phyloP scores from a whole-genome alignment of 2,797 vertebrate genomes.

The Bryconaethiops microstoma region DNA sequence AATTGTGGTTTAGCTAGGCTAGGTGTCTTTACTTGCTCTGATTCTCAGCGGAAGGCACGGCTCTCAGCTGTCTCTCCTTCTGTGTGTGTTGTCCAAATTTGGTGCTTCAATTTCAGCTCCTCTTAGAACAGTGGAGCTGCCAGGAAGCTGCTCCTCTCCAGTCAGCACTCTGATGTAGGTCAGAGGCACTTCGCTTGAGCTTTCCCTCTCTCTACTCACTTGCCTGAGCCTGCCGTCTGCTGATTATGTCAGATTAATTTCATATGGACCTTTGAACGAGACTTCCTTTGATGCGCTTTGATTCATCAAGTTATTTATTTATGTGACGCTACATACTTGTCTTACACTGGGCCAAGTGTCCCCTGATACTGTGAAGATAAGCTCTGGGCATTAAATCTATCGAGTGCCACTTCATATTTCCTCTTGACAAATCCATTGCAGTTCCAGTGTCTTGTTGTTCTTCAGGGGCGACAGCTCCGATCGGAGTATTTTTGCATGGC shows the following conservation, averaged over 20 bases:
- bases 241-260: constrained; percentile 78
- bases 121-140: constrained; percentile 28
- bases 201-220: constrained; percentile 23
- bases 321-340: constrained; percentile 67
- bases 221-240: constrained; percentile 59
- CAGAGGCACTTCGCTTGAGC: constrained; percentile 51
- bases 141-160: constrained; percentile 46
- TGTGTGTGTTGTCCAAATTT: not conserved
- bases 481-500: not conserved
- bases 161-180: constrained; percentile 68
- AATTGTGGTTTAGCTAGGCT: constrained; percentile 10
- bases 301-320: constrained; percentile 61
- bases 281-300: constrained; percentile 63
- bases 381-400: constrained; percentile 62
- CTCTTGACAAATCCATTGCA: constrained; percentile 70
- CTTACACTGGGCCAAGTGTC: constrained; percentile 33
- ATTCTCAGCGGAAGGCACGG: constrained; percentile 6
- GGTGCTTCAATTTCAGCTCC: constrained; percentile 1
- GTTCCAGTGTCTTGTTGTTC: constrained; percentile 52
- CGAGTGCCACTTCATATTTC: constrained; percentile 67
- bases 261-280: constrained; percentile 62
- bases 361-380: constrained; percentile 50
- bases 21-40: not conserved
- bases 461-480: constrained; percentile 63
- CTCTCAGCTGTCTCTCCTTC: not conserved